Conservation (phyloP, 2,113 vertebrate genomes). For the Cnemophilus loriae region DNA sequence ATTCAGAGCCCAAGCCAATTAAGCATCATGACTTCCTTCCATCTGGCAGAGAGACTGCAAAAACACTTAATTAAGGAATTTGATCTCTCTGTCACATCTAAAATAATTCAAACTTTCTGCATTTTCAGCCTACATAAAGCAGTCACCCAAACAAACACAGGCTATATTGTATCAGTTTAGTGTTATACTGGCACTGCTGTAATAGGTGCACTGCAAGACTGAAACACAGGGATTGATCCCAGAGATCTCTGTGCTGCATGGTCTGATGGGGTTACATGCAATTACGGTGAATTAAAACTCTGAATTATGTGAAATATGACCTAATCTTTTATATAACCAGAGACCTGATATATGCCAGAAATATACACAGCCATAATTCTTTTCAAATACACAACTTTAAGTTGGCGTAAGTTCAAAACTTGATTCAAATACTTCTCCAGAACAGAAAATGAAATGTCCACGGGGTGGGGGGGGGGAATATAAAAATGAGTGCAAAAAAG, state of each 20-base stretch:
- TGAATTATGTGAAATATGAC: background rate
- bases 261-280: background rate
- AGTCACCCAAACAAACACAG: background rate
- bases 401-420: background rate
- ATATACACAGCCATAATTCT: background rate
- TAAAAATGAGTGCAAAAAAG: background rate
- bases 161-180: background rate
- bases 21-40: constrained; percentile 5
- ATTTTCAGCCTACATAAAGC: background rate
- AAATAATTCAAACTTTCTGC: background rate
- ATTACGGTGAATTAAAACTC: background rate
- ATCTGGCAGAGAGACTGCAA: background rate
- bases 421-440: background rate
- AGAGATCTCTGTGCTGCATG: background rate
- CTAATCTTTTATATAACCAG: background rate
- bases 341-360: background rate
- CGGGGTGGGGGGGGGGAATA: fast-evolving
- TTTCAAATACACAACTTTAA: background rate
- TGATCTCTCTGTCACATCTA: background rate
- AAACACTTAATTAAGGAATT: background rate
- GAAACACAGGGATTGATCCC: background rate
- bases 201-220: background rate
- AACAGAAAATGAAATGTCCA: background rate
- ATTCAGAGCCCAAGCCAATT: constrained; percentile 17
- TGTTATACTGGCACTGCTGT: fast-evolving